Base-by-base conservation (phyloP, 1,140 invertebrate species). In the Phortica variegata region DNA sequence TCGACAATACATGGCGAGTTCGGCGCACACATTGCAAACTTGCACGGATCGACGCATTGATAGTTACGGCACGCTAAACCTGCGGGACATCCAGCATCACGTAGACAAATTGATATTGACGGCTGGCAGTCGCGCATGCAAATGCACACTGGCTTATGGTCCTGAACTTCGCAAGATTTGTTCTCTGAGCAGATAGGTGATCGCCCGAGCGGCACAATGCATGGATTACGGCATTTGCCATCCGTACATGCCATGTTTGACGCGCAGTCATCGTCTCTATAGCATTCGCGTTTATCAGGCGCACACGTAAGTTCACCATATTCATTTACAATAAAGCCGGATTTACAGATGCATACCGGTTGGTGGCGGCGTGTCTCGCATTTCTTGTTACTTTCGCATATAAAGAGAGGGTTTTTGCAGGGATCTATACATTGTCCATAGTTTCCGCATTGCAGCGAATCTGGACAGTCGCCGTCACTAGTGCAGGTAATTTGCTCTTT, bases 1-100 rank as follows among this genome's bases (percentile, higher is more conserved):
- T 93, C 89, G 60, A 93, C 90, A 80, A 86, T 88, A 81, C 91
- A 95, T 65, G 90, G 90, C 46, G 88, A 85, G 73, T 88, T 87
- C 60, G 83, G 81, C 57, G 88, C 84, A 78, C 91, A 93, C 66
- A 80, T 83, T 66, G 85, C 84, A 61, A 85, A 85, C 54, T 83
- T 82, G 79, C 93, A 95, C 49, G 92, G 92, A 80, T 95, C 87
- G 81, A 90, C 84, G 77, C 93, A 95, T 80, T 90, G 86, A 78
- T 88, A 92, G 76, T 90, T 89, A 73, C 86, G 84, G 79, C 93
- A 95, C 49, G 90, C 88, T 73, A 88, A 80, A 63, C 89, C 84
- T 43, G 85, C 79, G 43, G 90, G 89, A 76, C 93, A 95, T 49
- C 92, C 92, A 65, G 83, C 86, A 77, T 95, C 90, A 77, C 87